A percentile compares a stretch with the other conserved stretches of the same genome.
Evolutionary conservation across 2,113 vertebrate genomes (phyloP).

Genomic region (Capreolus pygargus): DNA sequence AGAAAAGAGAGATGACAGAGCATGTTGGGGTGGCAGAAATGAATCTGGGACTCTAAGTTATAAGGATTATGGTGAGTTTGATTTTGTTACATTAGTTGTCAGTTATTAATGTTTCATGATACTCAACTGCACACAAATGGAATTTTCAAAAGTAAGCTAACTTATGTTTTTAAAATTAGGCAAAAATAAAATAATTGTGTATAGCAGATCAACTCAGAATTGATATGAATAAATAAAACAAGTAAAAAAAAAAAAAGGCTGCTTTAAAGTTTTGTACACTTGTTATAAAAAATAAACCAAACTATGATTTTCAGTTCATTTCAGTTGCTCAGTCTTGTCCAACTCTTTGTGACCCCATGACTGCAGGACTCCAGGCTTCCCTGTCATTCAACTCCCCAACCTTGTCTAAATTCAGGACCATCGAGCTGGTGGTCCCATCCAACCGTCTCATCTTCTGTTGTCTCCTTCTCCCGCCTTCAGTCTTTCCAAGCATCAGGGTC

Average conservation of each 20-base stretch:
- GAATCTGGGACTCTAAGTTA: background rate
- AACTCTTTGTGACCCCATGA: background rate
- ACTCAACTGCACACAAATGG: background rate
- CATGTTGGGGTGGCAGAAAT: too few species aligned
- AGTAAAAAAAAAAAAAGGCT: background rate
- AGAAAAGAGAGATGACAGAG: background rate
- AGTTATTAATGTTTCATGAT: background rate
- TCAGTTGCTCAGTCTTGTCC: background rate
- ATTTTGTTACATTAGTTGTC: background rate
- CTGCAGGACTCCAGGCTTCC: background rate
- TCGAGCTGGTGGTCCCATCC: background rate
- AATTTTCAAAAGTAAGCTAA: background rate
- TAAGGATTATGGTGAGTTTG: background rate
- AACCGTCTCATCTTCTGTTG: background rate
- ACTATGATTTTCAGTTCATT: background rate
- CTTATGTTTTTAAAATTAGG: background rate
- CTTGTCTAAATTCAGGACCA: background rate
- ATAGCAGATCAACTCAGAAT: background rate
- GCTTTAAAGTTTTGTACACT: background rate
- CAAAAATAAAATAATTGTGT: background rate
- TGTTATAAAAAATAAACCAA: background rate
- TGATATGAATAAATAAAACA: background rate
- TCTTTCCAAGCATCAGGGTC: background rate
- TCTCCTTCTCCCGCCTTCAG: background rate
- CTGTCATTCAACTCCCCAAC: background rate